Evolutionary conservation across 1,140 invertebrate genomes (phyloP), one percentile per base, ranked within the genome.

Genomic region (Anthonomus grandis): DNA sequence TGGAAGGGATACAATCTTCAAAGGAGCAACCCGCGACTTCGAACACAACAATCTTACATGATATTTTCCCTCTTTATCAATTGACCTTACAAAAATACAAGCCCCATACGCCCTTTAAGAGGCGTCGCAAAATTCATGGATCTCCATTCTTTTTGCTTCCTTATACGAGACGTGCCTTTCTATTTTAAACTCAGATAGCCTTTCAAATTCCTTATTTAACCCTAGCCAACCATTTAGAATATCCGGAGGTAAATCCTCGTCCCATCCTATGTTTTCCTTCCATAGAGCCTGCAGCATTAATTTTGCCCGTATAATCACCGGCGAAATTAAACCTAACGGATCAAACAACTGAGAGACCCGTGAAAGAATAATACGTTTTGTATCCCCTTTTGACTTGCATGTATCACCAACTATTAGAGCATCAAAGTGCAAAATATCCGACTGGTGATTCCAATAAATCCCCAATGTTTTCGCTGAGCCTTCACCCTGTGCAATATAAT

Each of bases 81-180:
- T 46, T 0, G 64, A 54, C 0, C 66, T 38, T 1, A 69, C 1
- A 38, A 74, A 75, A 2, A 74, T 23, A 17, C 65, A 70, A 1
- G 71, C 69, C 0, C 68, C 70, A 41, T 74, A 76, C 0, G 65
- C 69, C 1, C 10, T 22, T 31, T 67, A 53, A 8, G 66, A 72
- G 0, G 68, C 66, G 44, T 76, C 74, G 10, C 62, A 65, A 38
- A 75, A 76, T 0, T 69, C 72, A 39, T 75, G 68, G 0, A 70
- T 2, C 37, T 74, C 13, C 27, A 64, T 22, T 10, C n/a, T 9
- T 1, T 17, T 49, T 15, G 42, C 3, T 36, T 27, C 31, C 36
- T 46, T 25, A 37, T 24, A 41, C 22, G 42, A 17, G 3, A 24
- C 38, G 22, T 57, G 46, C 38, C 47, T 18, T 2, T 12, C 31